Conservation (phyloP, 37 sponge, comb jelly and placozoan species). For the Tethya wilhelma region DNA sequence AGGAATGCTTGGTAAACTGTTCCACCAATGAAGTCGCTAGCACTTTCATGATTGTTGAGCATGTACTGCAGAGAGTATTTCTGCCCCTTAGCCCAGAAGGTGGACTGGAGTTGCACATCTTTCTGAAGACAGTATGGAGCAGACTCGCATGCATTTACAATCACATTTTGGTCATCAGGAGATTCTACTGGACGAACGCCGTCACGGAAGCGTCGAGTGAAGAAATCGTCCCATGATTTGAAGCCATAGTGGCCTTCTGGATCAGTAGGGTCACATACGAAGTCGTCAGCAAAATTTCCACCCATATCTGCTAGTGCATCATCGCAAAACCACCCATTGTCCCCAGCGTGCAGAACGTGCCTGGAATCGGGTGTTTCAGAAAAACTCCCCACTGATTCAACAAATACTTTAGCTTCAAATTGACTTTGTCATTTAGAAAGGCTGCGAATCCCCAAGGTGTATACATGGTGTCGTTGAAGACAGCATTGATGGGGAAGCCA, state of each 20-base stretch:
- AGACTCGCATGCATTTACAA: slow-evolving; percentile 53
- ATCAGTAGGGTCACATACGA: slow-evolving; percentile 27
- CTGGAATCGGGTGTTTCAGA: slow-evolving; percentile 31
- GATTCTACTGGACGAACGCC: slow-evolving; percentile 42
- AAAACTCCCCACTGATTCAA: slow-evolving; percentile 38
- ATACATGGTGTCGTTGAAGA: slow-evolving; percentile 43
- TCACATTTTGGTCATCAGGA: slow-evolving; percentile 32
- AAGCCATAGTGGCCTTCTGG: slow-evolving; percentile 40
- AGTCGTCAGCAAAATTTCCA: slow-evolving; percentile 1
- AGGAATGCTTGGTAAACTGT: too few relatives aligned
- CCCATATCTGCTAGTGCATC: slow-evolving; percentile 28
- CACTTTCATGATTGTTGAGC: slow-evolving; percentile 9
- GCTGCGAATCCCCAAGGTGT: slow-evolving; percentile 45
- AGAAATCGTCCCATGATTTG: slow-evolving; percentile 57
- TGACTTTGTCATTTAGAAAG: slow-evolving; percentile 41
- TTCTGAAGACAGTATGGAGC: slow-evolving; percentile 22
- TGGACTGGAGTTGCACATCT: slow-evolving; percentile 6
- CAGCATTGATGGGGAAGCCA: slow-evolving; percentile 65
- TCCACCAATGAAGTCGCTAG: slow-evolving; percentile 12
- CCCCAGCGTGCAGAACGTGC: slow-evolving; percentile 24
- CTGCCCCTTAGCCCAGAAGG: slow-evolving; percentile 45
- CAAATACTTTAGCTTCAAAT: slow-evolving; percentile 34
- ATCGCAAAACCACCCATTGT: slow-evolving; percentile 28
- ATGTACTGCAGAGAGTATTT: slow-evolving; percentile 19
- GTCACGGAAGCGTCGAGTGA: slow-evolving; percentile 32